A percentile compares a stretch with the other conserved stretches of the same genome.
phyloP scores from a whole-genome alignment of 2,113 vertebrate species.

The Castor canadensis region DNA sequence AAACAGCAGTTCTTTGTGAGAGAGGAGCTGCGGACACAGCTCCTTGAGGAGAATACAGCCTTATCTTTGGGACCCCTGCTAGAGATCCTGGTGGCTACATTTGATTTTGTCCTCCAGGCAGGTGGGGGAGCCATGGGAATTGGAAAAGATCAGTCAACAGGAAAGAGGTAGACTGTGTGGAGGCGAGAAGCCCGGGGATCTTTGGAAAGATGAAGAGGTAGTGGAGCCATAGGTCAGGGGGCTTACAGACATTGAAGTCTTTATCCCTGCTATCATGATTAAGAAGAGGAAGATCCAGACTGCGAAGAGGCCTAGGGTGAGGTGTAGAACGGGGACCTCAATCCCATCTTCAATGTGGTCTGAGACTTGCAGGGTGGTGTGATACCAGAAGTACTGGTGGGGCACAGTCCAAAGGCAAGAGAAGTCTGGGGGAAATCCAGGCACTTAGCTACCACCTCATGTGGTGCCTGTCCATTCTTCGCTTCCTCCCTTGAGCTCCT shows the following conservation, averaged over 20 bases:
- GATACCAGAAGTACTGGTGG: slow-evolving; percentile 65
- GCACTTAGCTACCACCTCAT: not conserved
- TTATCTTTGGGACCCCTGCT: not conserved
- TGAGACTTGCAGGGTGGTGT: not conserved
- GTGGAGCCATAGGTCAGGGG: fast-evolving
- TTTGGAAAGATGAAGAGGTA: not conserved
- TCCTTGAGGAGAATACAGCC: not conserved
- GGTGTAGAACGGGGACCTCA: not conserved
- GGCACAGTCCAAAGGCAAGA: slow-evolving; percentile 30
- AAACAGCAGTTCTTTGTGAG: not conserved
- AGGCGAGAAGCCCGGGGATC: not conserved
- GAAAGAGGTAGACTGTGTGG: fast-evolving
- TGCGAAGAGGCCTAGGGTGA: not conserved
- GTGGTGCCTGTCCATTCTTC: fast-evolving
- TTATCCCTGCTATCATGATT: not conserved
- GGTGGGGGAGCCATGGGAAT: not conserved
- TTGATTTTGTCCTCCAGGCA: not conserved
- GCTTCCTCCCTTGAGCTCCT: too few relatives aligned
- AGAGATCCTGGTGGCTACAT: not conserved
- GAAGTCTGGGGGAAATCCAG: not conserved
- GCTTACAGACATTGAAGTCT: not conserved
- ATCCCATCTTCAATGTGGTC: not conserved
- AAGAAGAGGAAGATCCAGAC: slow-evolving; percentile 29
- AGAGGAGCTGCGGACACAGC: not conserved
- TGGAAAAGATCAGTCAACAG: not conserved